phyloP scores from a whole-genome alignment of 2,797 vertebrate genomes.

The Diceros bicornis region DNA sequence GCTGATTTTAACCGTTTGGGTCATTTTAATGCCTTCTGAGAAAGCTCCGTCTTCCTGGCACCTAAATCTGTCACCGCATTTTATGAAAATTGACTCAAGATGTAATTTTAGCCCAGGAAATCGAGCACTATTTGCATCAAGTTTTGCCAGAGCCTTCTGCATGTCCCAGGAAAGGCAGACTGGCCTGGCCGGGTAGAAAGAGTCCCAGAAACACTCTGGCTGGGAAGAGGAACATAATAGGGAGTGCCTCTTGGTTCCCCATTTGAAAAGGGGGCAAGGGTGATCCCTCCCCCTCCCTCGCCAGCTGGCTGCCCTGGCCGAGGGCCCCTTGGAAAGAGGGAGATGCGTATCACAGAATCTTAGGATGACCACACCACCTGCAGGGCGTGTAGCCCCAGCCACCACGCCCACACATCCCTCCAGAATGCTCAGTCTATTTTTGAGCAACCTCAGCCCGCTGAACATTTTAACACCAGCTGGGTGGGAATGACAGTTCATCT shows the following conservation, averaged over 20 bases:
- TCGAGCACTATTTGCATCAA: slow-evolving; percentile 54
- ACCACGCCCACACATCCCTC: accelerated
- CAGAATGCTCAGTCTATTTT: background rate
- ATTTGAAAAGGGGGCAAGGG: background rate
- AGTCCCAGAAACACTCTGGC: background rate
- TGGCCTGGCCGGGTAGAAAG: background rate
- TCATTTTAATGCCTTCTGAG: slow-evolving; percentile 78
- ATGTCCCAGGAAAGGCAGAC: background rate
- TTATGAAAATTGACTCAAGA: slow-evolving; percentile 82
- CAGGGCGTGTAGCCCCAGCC: background rate
- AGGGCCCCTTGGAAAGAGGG: background rate
- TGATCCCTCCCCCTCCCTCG: background rate
- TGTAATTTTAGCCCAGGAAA: slow-evolving; percentile 80
- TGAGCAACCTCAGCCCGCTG: background rate
- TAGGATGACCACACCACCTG: background rate
- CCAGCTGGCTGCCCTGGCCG: background rate
- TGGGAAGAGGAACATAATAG: background rate
- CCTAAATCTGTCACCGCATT: slow-evolving; percentile 82
- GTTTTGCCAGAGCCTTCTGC: background rate
- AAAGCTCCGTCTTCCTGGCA: slow-evolving; percentile 74
- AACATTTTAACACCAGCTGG: background rate
- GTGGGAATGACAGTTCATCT: background rate
- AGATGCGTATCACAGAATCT: background rate
- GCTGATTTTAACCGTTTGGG: slow-evolving; percentile 73
- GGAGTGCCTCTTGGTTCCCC: background rate